phyloP scores from a whole-genome alignment of 1,140 invertebrate genomes.

The Psix sp. region DNA sequence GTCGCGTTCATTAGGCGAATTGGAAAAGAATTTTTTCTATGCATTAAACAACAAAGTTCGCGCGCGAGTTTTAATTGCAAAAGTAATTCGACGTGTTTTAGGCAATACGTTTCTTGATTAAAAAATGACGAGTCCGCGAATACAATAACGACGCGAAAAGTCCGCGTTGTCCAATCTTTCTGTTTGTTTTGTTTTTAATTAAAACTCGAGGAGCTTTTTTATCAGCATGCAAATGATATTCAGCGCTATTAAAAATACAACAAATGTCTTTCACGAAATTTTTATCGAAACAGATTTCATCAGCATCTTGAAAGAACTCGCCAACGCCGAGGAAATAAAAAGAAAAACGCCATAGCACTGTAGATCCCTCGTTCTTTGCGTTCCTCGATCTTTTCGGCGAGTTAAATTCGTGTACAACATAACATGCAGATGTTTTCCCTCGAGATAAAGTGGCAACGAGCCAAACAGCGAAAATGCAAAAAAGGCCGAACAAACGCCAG shows the following conservation, averaged over 20 bases:
- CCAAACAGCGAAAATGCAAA: conserved; percentile 63
- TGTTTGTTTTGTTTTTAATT: conserved; percentile 3
- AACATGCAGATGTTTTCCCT: conserved; percentile 63
- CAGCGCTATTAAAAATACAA: conserved; percentile 28
- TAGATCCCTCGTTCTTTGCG: conserved; percentile 54
- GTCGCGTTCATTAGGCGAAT: conserved; percentile 24
- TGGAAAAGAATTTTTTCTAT: conserved; percentile 7
- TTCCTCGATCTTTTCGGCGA: conserved; percentile 61
- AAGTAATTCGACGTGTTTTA: too few species aligned
- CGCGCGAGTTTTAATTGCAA: too few species aligned
- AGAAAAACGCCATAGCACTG: conserved; percentile 21
- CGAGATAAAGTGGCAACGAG: conserved; percentile 65
- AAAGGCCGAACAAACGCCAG: conserved; percentile 17
- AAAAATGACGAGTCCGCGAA: too few species aligned
- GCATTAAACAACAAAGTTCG: too few species aligned
- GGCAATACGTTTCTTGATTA: too few species aligned
- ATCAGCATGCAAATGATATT: conserved; percentile 9
- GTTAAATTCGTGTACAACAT: conserved; percentile 72
- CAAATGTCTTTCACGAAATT: conserved; percentile 33
- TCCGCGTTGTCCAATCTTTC: too few species aligned
- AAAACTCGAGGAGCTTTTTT: not conserved
- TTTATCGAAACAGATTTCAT: conserved; percentile 45
- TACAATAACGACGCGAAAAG: too few species aligned
- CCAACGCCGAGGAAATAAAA: conserved; percentile 20
- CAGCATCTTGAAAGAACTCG: conserved; percentile 35